Evolutionary conservation across 2,113 vertebrate genomes (phyloP), one percentile per base, ranked within the genome.

Genomic region (Anseranas semipalmata): DNA sequence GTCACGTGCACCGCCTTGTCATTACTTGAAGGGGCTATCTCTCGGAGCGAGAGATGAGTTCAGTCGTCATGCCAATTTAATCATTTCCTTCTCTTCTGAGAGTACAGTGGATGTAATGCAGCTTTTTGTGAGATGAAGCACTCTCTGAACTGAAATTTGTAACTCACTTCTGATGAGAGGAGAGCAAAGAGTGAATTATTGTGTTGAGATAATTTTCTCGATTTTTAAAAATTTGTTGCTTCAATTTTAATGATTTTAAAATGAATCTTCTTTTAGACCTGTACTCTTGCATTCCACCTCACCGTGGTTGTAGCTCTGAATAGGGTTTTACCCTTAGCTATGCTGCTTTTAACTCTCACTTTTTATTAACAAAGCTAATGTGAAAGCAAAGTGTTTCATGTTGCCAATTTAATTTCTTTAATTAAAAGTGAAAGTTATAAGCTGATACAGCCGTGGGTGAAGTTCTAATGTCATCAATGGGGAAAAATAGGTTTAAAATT

Each of bases 361-460:
- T 98, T 97, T 98, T 97, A 97, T 98, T 98, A 97, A 96, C 97
- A 97, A 98, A 97, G 86, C 83, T 98, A 95, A 97, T 91, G 95
- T 94, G 94, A 95, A 97, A 96, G 97, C 83, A 95, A 97, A 95
- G 96, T 97, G 97, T 98, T 97, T 97, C 97, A 97, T 98, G 96
- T 98, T 97, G 96, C 97, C 94, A 96, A 93, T 97, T 98, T 98
- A 97, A 97, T 97, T 98, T 98, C 93, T 98, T 98, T 98, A 98
- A 98, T 98, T 98, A 98, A 98, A 98, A 98, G 97, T 96, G 97
- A 97, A 97, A 98, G 96, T 97, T 98, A 96, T 95, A 97, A 97
- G 92, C 97, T 94, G 93, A 66, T 76, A 96, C 95, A 95, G 98
- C 98, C 97, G 96, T 97, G 96, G 97, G 97, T 98, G 90, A 97